Evolutionary conservation across 2,888 invertebrate genomes (phyloP).

Genomic region (Drepana falcataria): DNA sequence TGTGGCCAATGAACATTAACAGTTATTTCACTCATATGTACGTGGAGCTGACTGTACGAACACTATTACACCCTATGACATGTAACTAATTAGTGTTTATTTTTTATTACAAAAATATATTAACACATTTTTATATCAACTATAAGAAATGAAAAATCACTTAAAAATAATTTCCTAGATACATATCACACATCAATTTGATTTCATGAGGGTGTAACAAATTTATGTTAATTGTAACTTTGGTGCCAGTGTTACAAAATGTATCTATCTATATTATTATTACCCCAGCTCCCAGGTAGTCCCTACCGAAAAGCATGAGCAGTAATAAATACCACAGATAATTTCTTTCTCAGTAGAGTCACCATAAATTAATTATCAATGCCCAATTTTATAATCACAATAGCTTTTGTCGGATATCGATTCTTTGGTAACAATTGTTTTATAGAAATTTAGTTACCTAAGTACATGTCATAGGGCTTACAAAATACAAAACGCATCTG

Average conservation of each 20-base stretch:
- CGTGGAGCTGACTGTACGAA: neutral
- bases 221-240: neutral
- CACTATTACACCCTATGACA: neutral
- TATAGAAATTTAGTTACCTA: neutral
- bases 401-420: neutral
- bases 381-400: neutral
- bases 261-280: neutral
- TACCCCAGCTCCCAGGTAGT: no score
- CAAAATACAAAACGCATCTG: constrained; percentile 17
- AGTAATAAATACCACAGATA: no score
- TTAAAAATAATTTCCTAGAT: neutral
- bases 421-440: constrained; percentile 1
- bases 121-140: neutral
- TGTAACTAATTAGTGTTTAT: neutral
- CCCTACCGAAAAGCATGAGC: no score
- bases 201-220: neutral
- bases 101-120: neutral
- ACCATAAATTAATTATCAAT: neutral
- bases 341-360: neutral
- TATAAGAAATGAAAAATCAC: neutral
- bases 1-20: neutral
- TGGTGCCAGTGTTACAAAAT: neutral
- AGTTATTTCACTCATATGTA: neutral
- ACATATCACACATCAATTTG: neutral
- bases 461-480: constrained; percentile 2